phyloP scores from a whole-genome alignment of 2,888 invertebrate species.

The Herminia tarsipennalis region DNA sequence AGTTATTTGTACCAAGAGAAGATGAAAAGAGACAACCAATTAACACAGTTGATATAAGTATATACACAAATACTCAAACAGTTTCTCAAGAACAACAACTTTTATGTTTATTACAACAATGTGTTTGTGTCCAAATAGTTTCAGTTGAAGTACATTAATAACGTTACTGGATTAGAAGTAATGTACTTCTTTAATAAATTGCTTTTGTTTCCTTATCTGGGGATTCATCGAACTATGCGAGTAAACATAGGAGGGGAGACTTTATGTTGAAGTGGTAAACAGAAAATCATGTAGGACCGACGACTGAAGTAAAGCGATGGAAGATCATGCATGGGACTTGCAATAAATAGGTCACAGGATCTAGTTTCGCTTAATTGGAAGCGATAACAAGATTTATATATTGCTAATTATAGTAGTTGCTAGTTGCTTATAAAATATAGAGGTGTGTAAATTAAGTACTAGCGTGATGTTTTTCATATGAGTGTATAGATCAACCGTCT shows the following conservation, averaged over 20 bases:
- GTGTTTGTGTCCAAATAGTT: slow-evolving; percentile 1
- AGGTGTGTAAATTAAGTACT: too few relatives aligned
- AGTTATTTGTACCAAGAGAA: neutral
- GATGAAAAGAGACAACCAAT: neutral
- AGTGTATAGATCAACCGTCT: too few relatives aligned
- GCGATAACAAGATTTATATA: too few relatives aligned
- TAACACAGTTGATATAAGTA: neutral
- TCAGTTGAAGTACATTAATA: slow-evolving; percentile 5
- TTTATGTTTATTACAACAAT: slow-evolving; percentile 1
- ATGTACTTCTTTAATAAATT: slow-evolving; percentile 20
- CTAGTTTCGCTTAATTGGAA: too few relatives aligned
- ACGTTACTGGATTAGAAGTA: slow-evolving; percentile 9
- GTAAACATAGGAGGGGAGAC: neutral
- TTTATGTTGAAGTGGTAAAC: neutral
- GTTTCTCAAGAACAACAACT: neutral
- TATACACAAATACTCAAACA: neutral
- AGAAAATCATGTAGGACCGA: too few relatives aligned
- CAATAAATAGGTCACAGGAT: too few relatives aligned
- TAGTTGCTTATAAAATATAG: too few relatives aligned
- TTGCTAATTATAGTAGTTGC: too few relatives aligned
- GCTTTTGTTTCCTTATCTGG: slow-evolving; percentile 27
- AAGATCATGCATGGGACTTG: too few relatives aligned
- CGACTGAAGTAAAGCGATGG: too few relatives aligned
- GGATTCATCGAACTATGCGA: neutral
- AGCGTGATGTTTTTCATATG: too few relatives aligned